A percentile compares a stretch with the other conserved stretches of the same genome.
These are phyloP conservation scores for Didymodactylos carnosus DNA, from an alignment of 2,888 invertebrate species.

Conservation along the genomic window DNA sequence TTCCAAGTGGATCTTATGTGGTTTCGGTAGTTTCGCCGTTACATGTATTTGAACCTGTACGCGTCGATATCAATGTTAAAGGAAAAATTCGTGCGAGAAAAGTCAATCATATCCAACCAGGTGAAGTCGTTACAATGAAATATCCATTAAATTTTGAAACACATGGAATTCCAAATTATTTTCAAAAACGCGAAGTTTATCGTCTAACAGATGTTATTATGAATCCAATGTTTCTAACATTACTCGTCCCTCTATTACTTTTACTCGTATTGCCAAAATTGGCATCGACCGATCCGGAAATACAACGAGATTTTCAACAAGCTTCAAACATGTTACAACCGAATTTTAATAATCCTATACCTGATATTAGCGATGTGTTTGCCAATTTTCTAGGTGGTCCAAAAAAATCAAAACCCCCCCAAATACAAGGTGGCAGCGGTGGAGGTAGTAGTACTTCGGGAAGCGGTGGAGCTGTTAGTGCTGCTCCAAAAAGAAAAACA, in stretches of 20 bases:
- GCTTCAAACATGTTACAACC: slow-evolving; percentile 6
- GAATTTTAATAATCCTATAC: slow-evolving; percentile 3
- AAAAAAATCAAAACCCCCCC: slow-evolving; percentile 6
- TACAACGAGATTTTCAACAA: slow-evolving; percentile 13
- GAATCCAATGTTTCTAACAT: slow-evolving; percentile 13
- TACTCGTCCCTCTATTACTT: slow-evolving; percentile 3
- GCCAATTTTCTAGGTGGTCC: slow-evolving; percentile 8
- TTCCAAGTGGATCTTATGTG: slow-evolving; percentile 76
- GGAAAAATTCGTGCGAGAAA: slow-evolving; percentile 84
- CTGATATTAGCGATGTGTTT: slow-evolving; percentile 5
- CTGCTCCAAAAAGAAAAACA: not conserved
- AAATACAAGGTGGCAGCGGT: not conserved
- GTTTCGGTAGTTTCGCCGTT: slow-evolving; percentile 75
- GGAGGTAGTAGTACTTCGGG: not conserved
- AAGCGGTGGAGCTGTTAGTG: not conserved
- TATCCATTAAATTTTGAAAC: slow-evolving; percentile 13
- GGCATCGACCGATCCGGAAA: slow-evolving; percentile 8
- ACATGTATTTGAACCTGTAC: slow-evolving; percentile 70
- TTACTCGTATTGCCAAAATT: slow-evolving; percentile 11
- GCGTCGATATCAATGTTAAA: slow-evolving; percentile 89
- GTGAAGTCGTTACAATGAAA: slow-evolving; percentile 43
- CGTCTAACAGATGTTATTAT: slow-evolving; percentile 7
- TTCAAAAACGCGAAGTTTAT: slow-evolving; percentile 12
- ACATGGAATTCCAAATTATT: slow-evolving; percentile 13
- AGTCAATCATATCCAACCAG: slow-evolving; percentile 77